Evolutionary conservation across 2,888 invertebrate genomes (phyloP).

Genomic region (Laothoe populi): DNA sequence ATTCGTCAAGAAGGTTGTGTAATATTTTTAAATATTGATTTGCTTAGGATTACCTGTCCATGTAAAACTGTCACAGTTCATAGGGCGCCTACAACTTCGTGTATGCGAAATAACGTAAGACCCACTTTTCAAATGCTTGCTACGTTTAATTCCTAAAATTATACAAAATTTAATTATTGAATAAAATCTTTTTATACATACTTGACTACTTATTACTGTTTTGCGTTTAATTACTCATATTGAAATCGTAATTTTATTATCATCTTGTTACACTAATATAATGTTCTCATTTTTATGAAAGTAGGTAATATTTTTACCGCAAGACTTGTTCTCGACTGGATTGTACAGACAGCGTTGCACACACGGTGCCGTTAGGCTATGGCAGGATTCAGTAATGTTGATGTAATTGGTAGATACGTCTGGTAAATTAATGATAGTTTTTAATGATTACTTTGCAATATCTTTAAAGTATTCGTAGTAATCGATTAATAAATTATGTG

Average conservation of each 20-base stretch:
- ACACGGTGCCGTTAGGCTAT: not conserved
- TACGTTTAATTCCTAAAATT: not conserved
- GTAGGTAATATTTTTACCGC: not conserved
- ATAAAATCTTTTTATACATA: not conserved
- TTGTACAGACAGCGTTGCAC: not conserved
- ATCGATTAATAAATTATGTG: too few species aligned
- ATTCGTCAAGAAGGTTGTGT: too few species aligned
- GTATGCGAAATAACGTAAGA: slow-evolving; percentile 5
- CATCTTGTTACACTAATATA: not conserved
- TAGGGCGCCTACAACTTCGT: not conserved
- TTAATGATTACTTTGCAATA: not conserved
- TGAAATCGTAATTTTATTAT: not conserved
- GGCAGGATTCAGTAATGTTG: not conserved
- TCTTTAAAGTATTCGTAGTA: too few species aligned
- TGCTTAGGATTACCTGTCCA: not conserved
- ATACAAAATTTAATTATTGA: not conserved
- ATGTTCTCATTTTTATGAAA: too few species aligned
- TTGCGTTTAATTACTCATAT: not conserved
- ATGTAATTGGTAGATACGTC: not conserved
- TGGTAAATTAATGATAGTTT: too few species aligned
- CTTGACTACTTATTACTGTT: not conserved
- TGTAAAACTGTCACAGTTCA: not conserved
- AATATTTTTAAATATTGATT: too few species aligned
- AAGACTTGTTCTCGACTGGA: not conserved
- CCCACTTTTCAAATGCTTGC: not conserved